phyloP scores from a whole-genome alignment of 2,113 vertebrate species.

The Tupaia tana region DNA sequence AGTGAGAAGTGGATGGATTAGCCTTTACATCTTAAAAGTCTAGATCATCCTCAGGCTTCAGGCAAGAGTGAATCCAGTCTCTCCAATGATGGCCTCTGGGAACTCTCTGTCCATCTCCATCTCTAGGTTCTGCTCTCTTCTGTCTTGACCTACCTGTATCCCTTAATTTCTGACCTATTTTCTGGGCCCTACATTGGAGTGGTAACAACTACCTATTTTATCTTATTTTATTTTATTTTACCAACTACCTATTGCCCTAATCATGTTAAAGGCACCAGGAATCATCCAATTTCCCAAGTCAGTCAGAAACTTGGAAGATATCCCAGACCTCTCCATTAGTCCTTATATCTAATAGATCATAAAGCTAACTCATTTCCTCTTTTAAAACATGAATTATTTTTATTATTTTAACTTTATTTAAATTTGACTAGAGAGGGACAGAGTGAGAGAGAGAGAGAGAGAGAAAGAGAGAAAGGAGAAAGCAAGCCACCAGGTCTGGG shows the following conservation, averaged over 20 bases:
- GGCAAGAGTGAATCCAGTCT: neutral
- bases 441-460: too few species aligned
- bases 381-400: too few species aligned
- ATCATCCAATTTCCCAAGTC: constrained; percentile 35
- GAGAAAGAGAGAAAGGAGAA: too few species aligned
- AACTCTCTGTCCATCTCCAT: neutral
- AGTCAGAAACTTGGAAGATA: constrained; percentile 23
- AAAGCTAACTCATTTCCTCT: neutral
- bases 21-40: neutral
- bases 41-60: neutral
- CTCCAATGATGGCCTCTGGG: neutral
- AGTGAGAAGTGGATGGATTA: neutral
- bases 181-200: neutral
- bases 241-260: neutral
- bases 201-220: neutral
- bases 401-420: too few species aligned
- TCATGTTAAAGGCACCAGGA: neutral
- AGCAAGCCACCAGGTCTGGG: too few species aligned
- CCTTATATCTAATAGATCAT: neutral
- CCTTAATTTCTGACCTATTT: neutral
- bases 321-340: constrained; percentile 44
- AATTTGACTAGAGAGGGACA: too few species aligned
- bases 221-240: too few species aligned
- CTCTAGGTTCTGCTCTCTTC: neutral
- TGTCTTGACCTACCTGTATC: neutral